Conservation (phyloP, 2,888 invertebrate species). For the Ophraella communa region DNA sequence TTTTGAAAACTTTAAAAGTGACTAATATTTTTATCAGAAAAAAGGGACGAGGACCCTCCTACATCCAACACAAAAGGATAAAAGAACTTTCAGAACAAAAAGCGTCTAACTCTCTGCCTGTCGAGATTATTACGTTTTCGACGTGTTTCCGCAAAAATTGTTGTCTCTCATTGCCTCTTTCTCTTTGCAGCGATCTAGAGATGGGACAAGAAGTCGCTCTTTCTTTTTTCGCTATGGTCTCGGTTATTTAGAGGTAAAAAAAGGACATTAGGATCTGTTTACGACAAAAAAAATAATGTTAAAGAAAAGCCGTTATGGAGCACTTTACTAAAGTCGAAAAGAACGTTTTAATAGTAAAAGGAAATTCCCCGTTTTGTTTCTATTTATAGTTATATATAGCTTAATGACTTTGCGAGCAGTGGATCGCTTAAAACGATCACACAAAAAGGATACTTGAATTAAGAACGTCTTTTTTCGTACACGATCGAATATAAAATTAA, state of each 20-base stretch:
- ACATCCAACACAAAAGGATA: constrained; percentile 21
- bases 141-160: constrained; percentile 25
- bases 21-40: constrained; percentile 18
- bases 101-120: constrained; percentile 22
- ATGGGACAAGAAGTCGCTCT: constrained; percentile 23
- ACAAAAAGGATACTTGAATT: not conserved
- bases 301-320: constrained; percentile 24
- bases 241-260: constrained; percentile 17
- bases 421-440: not conserved
- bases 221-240: constrained; percentile 14
- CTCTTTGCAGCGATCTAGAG: constrained; percentile 5
- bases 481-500: not conserved
- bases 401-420: not conserved
- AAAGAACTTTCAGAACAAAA: constrained; percentile 29
- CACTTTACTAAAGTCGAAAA: constrained; percentile 20
- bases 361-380: constrained; percentile 14
- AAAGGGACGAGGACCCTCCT: constrained; percentile 12
- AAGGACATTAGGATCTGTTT: constrained; percentile 26
- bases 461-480: not conserved
- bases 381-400: constrained; percentile 1
- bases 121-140: constrained; percentile 28
- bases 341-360: constrained; percentile 24
- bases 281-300: constrained; percentile 13
- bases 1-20: not conserved
- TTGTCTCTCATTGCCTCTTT: not conserved